Evolutionary conservation across 2,113 vertebrate genomes (phyloP).

Genomic region (Xiphophorus hellerii): DNA sequence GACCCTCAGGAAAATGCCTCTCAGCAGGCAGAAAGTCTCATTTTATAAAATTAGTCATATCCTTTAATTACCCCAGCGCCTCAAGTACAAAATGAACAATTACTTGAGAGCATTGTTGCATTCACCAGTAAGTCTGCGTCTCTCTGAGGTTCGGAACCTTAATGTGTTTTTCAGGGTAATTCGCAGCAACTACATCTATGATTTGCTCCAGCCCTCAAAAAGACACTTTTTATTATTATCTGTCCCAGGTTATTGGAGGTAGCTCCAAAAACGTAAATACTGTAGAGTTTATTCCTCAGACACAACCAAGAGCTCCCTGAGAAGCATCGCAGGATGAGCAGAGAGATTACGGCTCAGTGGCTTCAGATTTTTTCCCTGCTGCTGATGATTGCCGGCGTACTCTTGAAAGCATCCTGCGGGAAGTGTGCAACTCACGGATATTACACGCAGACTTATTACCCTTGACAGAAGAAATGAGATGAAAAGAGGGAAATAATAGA

Average conservation of each 20-base stretch:
- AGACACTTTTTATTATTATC: constrained; percentile 4
- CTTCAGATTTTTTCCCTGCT: constrained; percentile 55
- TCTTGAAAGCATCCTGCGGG: constrained; percentile 68
- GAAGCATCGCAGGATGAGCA: constrained; percentile 34
- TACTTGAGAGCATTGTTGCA: constrained; percentile 49
- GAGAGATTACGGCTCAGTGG: constrained; percentile 59
- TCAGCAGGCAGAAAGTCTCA: constrained; percentile 47
- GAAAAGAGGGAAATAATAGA: constrained; percentile 65
- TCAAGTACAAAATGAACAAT: constrained; percentile 62
- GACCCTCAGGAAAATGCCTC: constrained; percentile 49
- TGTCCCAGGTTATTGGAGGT: constrained; percentile 45
- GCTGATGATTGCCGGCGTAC: constrained; percentile 62
- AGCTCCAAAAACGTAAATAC: constrained; percentile 31
- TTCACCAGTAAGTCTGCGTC: constrained; percentile 30
- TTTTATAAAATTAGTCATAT: constrained; percentile 68
- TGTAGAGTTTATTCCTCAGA: constrained; percentile 14
- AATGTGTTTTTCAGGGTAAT: constrained; percentile 21
- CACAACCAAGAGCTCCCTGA: constrained; percentile 23
- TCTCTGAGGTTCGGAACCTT: constrained; percentile 26
- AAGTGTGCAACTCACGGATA: constrained; percentile 52
- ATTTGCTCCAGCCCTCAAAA: constrained; percentile 21
- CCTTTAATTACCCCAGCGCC: constrained; percentile 65
- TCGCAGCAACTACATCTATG: background rate
- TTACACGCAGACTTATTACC: constrained; percentile 65
- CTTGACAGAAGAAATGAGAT: constrained; percentile 67